These are phyloP conservation scores for Drosophila rufa DNA, from an alignment of 1,140 invertebrate genomes.

Conservation along the genomic window DNA sequence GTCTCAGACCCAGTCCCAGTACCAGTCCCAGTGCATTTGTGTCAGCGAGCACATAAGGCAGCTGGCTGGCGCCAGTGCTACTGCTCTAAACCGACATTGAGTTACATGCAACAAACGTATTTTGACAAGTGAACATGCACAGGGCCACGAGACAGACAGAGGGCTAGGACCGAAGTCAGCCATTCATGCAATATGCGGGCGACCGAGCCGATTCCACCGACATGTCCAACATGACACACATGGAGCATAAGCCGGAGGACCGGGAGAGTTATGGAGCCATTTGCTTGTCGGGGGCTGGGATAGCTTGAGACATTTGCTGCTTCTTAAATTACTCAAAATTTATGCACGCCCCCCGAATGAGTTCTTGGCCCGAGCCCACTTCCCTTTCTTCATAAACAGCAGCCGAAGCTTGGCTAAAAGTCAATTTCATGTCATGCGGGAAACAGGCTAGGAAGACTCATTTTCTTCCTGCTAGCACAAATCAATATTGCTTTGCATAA, in stretches of 20 bases:
- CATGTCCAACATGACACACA: constrained; percentile 77
- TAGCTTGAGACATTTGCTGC: constrained; percentile 54
- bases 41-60: constrained; percentile 74
- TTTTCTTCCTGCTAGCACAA: constrained; percentile 38
- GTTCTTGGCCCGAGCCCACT: not conserved
- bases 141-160: constrained; percentile 39
- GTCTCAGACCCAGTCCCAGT: constrained; percentile 16
- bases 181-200: constrained; percentile 69
- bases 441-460: not conserved
- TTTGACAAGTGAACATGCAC: constrained; percentile 81
- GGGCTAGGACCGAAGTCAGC: constrained; percentile 43
- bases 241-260: constrained; percentile 17
- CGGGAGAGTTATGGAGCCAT: constrained; percentile 68
- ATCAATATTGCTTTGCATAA: constrained; percentile 64
- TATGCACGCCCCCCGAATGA: constrained; percentile 41
- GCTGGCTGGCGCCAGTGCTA: constrained; percentile 44
- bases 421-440: constrained; percentile 46
- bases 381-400: constrained; percentile 1
- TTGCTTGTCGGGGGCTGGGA: constrained; percentile 24
- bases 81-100: constrained; percentile 74
- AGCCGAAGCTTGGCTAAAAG: constrained; percentile 24
- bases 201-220: constrained; percentile 67
- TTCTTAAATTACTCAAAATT: constrained; percentile 64
- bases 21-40: constrained; percentile 69
- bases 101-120: constrained; percentile 81